Evolutionary conservation across 2,113 vertebrate genomes (phyloP), one percentile per base, ranked within the genome.

Genomic region (Stigmatopora argus): DNA sequence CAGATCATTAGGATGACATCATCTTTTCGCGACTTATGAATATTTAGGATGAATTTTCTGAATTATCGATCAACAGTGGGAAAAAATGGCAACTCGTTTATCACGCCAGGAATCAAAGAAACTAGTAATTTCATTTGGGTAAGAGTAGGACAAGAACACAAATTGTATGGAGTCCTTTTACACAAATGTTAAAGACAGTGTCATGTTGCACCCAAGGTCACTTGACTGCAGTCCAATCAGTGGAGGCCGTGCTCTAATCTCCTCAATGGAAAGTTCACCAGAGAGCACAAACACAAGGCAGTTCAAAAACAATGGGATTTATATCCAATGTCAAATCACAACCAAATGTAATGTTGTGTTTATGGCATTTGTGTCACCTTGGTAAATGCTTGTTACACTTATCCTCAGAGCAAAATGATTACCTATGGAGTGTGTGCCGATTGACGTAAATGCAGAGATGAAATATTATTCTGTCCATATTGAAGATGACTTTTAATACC

Each of bases 191-290:
- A 80, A 84, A 76, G 14, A 71, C 62, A 77, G 75, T 71, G 26
- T 81, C 76, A 68, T 51, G 68, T 71, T 80, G 77, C 77, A 85
- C 63, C 73, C 48, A 64, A 58, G 35, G 67, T 67, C 57, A 53
- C 64, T 74, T 68, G 78, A 73, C 70, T 48, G 57, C 62, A 67
- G 77, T 64, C 67, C 0, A 98, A 62, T 70, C 56, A 82, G 58
- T 44, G 4, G 51, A 51, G n/a, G 55, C 46, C 44, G 38, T 23
- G 23, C 21, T 56, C 13, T 15, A 56, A 56, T 56, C 53, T 31
- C 46, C 13, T 14, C 14, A 31, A 31, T 56, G 19, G n/a, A 45
- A 61, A 45, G 58, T 60, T 58, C 31, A 35, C 17, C 5, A 55
- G 23, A 55, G 21, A 55, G 21, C 5, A 23, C 13, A 55, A 55